Evolutionary conservation across 2,888 invertebrate species (phyloP), one percentile per base, ranked within the genome.

Genomic region (Junonia oenone): DNA sequence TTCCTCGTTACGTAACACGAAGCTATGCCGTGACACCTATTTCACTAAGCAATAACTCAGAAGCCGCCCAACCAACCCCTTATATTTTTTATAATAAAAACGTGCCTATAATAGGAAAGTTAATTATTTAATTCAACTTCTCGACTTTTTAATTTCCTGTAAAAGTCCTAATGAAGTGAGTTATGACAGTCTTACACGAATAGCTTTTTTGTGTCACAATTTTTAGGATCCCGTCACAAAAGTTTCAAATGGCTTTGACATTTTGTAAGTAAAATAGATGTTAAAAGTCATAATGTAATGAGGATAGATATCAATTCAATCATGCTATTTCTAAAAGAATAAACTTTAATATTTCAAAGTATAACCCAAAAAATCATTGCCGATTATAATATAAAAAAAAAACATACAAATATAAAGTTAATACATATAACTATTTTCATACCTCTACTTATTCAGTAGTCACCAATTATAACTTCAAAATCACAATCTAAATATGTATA

Each of bases 91-190:
- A 29, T 49, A 56, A 52, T 52, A 49, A 50, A 33, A 46, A 46
- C 38, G 51, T 40, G 46, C 45, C 45, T 27, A 49, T 52, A 56
- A 50, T 53, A 46, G 50, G 45, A 45, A 49, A 52, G 46, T 56
- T 56, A 54, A 56, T 61, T 62, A 63, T 61, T 63, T 56, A 59
- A 61, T 61, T 59, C 55, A 51, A 52, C 55, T 55, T 52, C 56
- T 55, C 45, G 38, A 51, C 50, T 55, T 71, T 74, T 76, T 81
- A 80, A 82, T 81, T 82, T 81, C 81, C 81, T 81, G 78, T 69
- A 68, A 59, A 63, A 69, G 72, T 67, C 70, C 70, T 75, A 78
- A 74, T 78, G 57, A 58, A 55, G 51, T 62, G 74, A 71, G 68
- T 71, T 70, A 73, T 65, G 70, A 68, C 66, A 65, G 60, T 66